Conservation (phyloP, 1,140 invertebrate species). For the Trichogramma pretiosum region DNA sequence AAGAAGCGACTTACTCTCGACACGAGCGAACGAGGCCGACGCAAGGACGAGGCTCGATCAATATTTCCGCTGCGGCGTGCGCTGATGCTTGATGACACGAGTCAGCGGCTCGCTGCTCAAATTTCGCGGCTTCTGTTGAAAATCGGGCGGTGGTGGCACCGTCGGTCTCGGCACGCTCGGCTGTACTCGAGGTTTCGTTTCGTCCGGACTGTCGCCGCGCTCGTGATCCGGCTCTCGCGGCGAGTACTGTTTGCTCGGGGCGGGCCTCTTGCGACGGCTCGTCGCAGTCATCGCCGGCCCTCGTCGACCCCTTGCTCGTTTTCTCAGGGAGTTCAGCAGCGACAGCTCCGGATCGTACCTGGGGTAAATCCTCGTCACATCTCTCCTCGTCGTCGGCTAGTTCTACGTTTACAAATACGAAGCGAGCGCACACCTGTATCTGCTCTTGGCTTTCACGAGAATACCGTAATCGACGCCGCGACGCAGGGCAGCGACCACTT, state of each 20-base stretch:
- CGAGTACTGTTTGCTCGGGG: neutral
- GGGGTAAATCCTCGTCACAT: too few species aligned
- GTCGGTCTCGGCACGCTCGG: constrained; percentile 2
- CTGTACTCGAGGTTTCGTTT: neutral
- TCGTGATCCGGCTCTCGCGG: too few species aligned
- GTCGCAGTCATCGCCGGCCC: neutral
- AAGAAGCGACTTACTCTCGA: too few species aligned
- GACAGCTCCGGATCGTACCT: neutral
- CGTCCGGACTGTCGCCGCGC: too few species aligned
- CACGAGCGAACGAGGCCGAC: neutral
- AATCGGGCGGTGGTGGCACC: constrained; percentile 6
- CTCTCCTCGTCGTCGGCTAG: too few species aligned
- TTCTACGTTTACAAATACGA: neutral
- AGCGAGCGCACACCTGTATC: constrained; percentile 27
- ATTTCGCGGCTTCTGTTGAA: neutral
- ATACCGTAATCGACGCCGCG: constrained; percentile 33
- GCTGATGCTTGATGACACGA: constrained; percentile 7
- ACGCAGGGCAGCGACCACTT: constrained; percentile 26
- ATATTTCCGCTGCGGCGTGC: neutral
- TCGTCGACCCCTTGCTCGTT: neutral
- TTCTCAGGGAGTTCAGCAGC: neutral
- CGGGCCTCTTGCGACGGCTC: neutral
- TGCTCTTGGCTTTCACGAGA: constrained; percentile 25
- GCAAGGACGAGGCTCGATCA: too few species aligned
- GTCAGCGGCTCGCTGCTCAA: constrained; percentile 1